A percentile compares a stretch with the other conserved stretches of the same genome.
Conservation (phyloP, 2,797 vertebrate species). For the Chanos chanos region DNA sequence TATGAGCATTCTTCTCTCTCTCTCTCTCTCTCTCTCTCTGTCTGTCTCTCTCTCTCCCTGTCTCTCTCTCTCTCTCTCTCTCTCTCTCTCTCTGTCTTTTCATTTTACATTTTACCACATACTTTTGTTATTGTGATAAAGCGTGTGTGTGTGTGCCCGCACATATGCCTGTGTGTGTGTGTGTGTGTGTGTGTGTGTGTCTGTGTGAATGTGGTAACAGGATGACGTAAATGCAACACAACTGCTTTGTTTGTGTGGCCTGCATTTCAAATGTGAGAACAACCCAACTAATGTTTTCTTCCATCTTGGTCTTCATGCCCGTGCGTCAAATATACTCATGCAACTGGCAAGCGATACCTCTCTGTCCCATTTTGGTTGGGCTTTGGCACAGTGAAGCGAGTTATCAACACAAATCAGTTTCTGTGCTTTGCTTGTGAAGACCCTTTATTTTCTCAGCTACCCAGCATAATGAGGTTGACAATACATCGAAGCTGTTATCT, state of each 20-base stretch:
- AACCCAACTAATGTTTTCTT: slow-evolving; percentile 61
- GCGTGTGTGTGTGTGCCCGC: not conserved
- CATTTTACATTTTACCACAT: not conserved
- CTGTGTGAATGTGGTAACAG: slow-evolving; percentile 47
- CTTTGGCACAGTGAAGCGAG: too few species aligned
- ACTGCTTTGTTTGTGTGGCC: slow-evolving; percentile 65
- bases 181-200: not conserved
- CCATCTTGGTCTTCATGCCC: not conserved
- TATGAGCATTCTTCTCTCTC: not conserved
- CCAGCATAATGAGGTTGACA: too few species aligned
- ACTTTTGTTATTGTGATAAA: slow-evolving; percentile 13
- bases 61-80: not conserved
- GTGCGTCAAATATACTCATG: not conserved
- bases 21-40: not conserved
- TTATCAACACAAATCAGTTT: too few species aligned
- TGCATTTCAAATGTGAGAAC: slow-evolving; percentile 62
- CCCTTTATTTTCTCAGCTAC: too few species aligned
- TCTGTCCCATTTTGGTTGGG: not conserved
- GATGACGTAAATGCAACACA: slow-evolving; percentile 75
- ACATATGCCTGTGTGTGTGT: not conserved
- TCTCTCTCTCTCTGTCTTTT: not conserved
- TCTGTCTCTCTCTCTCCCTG: not conserved
- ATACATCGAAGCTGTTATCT: too few species aligned
- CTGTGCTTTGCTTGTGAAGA: too few species aligned
- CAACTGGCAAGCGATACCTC: not conserved